Conservation (phyloP, 2,888 invertebrate species). For the Sarcophaga caerulescens region DNA sequence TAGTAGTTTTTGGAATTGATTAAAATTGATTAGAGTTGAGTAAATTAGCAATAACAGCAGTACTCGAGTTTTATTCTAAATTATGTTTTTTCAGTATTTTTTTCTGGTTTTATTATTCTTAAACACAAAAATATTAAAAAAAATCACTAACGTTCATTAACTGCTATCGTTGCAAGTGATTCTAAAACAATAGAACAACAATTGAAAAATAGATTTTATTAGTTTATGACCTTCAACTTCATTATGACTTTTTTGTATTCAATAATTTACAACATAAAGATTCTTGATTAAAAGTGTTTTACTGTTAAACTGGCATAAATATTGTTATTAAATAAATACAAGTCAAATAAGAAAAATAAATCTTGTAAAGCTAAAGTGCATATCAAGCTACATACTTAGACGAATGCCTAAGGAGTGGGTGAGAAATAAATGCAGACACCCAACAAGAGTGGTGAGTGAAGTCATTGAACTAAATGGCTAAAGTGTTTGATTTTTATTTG, state of each 20-base stretch:
- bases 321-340: conserved; percentile 3
- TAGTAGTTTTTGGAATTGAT: too few relatives aligned
- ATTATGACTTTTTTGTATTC: background rate
- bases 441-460: background rate
- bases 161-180: background rate
- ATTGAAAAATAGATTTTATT: conserved; percentile 36
- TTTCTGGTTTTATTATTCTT: background rate
- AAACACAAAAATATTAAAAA: background rate
- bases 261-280: background rate
- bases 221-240: conserved; percentile 55
- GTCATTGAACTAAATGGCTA: conserved; percentile 41
- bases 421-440: conserved; percentile 5
- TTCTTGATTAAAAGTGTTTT: background rate
- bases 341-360: background rate
- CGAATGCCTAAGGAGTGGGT: background rate
- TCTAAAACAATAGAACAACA: background rate
- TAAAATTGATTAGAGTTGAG: too few relatives aligned
- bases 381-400: background rate
- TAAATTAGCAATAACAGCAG: background rate
- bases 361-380: background rate
- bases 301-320: conserved; percentile 18
- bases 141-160: conserved; percentile 21
- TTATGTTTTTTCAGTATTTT: background rate
- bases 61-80: background rate
- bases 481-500: conserved; percentile 14